Base-by-base conservation (phyloP, 2,113 vertebrate species). In the Sclerurus mexicanus region DNA sequence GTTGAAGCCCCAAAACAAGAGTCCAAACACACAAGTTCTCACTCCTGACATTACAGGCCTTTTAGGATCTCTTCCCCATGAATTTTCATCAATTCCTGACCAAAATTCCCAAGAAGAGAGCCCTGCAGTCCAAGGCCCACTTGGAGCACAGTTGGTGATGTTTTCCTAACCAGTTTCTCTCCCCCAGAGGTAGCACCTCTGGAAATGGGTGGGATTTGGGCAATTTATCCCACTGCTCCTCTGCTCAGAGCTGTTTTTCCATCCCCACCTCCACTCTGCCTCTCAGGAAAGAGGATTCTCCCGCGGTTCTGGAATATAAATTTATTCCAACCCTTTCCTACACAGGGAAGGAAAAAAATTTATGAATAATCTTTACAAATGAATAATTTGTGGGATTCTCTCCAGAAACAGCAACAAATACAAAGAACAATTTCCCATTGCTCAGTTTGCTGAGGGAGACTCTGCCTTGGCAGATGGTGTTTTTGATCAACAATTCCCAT, bases 401-500 rank as follows among this genome's bases (percentile, higher is more conserved):
- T 67, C 17, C 44, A 96, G 87, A 92, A 79, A 47, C 53, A 85
- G 91, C 95, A 93, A 83, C 83, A 92, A 96, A 84, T 74, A 28
- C 58, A 71, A 85, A 90, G 74, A 92, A 91, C 72, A 87, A 67
- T 85, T 94, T 83, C 64, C 71, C 63, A 52, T 74, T 74, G 87
- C 68, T 94, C 64, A 66, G 31, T 74, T 94, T 66, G 59, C 53
- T 95, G 31, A 60, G 74, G 91, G 79, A 76, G 64, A 46, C 35
- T 91, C 84, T 75, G 86, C 95, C 85, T 87, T 91, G 62, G 64
- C 87, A 94, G 89, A 92, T 94, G 86, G 79, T 74, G 68, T 72
- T 94, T 95, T 67, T 94, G 80, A 96, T 95, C 56, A 92, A 95
- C 49, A 92, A 80, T 60, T 96, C 79, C 77, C 77, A 90, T 77